Conservation (phyloP, 2,113 vertebrate species). For the Pterocles gutturalis region DNA sequence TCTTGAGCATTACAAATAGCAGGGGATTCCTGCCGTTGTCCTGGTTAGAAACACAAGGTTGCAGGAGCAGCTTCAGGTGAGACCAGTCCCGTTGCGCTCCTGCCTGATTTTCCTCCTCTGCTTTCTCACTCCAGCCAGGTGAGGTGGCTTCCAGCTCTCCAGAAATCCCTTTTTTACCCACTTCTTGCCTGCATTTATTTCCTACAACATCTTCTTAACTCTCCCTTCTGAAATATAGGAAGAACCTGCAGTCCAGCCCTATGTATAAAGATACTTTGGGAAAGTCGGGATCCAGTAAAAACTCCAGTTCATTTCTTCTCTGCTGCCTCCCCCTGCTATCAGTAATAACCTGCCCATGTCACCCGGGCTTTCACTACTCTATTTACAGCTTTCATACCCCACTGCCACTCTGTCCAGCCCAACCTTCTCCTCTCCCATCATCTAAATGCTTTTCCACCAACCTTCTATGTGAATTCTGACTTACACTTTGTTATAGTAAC, state of each 20-base stretch:
- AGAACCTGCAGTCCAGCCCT: too few relatives aligned
- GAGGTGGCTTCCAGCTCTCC: not conserved
- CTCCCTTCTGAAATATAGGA: not conserved
- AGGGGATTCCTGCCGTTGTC: not conserved
- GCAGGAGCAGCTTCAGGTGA: not conserved
- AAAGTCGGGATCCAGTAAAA: constrained; percentile 1
- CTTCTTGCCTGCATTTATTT: not conserved
- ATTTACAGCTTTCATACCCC: not conserved
- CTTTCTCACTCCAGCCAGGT: not conserved
- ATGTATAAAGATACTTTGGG: not conserved
- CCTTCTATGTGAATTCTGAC: constrained; percentile 9
- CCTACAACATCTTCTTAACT: not conserved
- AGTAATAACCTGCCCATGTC: not conserved
- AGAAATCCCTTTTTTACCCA: not conserved
- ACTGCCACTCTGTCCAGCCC: not conserved
- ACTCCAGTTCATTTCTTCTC: constrained; percentile 1
- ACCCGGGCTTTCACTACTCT: not conserved
- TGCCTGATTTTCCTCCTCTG: not conserved
- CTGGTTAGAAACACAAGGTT: not conserved
- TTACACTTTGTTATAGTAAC: not conserved
- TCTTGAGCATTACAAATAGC: not conserved
- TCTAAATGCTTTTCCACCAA: not conserved
- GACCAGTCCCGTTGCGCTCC: not conserved
- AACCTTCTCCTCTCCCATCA: not conserved
- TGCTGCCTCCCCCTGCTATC: not conserved